Conservation (phyloP, 1,140 invertebrate species). For the Harpegnathos saltator region DNA sequence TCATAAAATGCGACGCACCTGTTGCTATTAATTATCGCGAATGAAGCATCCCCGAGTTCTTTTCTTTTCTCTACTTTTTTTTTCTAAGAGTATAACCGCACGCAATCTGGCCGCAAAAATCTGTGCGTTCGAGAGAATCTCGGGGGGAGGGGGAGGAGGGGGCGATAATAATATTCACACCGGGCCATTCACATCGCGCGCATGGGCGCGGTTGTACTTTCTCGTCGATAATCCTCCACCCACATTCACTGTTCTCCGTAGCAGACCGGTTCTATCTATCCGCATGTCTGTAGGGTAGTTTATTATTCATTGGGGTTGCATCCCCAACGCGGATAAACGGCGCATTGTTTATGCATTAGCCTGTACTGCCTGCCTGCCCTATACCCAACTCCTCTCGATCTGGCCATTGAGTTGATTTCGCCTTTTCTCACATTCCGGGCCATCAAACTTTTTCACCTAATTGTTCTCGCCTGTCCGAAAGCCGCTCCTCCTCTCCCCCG, state of each 20-base stretch:
- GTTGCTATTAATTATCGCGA: no score
- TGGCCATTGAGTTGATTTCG: constrained; percentile 61
- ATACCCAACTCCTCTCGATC: constrained; percentile 67
- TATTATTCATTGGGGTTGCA: constrained; percentile 81
- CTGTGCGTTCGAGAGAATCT: constrained; percentile 52
- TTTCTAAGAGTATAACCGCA: no score
- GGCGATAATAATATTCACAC: constrained; percentile 73
- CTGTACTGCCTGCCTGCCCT: constrained; percentile 59
- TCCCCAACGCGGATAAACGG: constrained; percentile 78
- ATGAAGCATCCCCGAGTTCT: no score
- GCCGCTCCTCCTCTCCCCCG: neutral
- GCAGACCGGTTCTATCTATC: constrained; percentile 71
- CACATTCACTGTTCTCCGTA: constrained; percentile 42
- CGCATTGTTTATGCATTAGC: constrained; percentile 82
- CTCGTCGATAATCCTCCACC: constrained; percentile 78
- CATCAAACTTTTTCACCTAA: constrained; percentile 57
- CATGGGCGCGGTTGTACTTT: constrained; percentile 64
- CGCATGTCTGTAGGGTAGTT: constrained; percentile 75
- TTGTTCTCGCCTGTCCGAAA: constrained; percentile 13
- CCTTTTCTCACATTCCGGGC: constrained; percentile 65
- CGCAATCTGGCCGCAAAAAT: neutral
- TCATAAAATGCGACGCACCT: no score
- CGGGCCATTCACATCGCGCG: constrained; percentile 50
- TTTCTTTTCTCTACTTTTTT: no score
- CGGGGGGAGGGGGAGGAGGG: no score